Evolutionary conservation across 2,888 invertebrate genomes (phyloP).

Genomic region (Anoplius nigerrimus): DNA sequence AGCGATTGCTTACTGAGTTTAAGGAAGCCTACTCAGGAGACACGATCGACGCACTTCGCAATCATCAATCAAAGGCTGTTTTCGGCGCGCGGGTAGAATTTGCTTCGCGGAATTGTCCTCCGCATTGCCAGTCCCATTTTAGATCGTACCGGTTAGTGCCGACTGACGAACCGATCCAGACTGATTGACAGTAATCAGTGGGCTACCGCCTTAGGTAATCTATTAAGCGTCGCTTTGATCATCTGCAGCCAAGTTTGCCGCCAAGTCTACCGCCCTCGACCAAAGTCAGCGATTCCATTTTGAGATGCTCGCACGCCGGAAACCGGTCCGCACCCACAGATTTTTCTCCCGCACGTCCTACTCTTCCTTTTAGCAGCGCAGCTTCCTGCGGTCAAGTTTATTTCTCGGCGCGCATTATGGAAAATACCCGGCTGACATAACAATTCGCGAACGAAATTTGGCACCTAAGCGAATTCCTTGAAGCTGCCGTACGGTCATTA

Average conservation of each 20-base stretch:
- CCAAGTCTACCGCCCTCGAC: not conserved
- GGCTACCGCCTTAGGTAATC: slow-evolving; percentile 17
- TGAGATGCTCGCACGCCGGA: not conserved
- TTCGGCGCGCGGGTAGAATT: slow-evolving; percentile 25
- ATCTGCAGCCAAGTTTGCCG: not conserved
- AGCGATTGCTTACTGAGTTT: slow-evolving; percentile 17
- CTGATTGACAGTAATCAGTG: slow-evolving; percentile 27
- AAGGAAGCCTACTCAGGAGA: slow-evolving; percentile 27
- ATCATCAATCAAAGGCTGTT: slow-evolving; percentile 57
- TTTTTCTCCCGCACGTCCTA: not conserved
- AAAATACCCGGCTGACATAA: too few relatives aligned
- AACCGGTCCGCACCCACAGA: slow-evolving; percentile 7
- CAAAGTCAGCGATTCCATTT: too few relatives aligned
- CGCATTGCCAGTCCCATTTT: not conserved
- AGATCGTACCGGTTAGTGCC: not conserved
- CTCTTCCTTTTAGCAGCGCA: not conserved
- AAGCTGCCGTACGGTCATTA: too few relatives aligned
- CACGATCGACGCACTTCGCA: slow-evolving; percentile 55
- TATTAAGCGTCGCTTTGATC: slow-evolving; percentile 15
- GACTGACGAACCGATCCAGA: slow-evolving; percentile 6
- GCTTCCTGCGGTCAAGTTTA: too few relatives aligned
- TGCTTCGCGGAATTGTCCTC: not conserved
- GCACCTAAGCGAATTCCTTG: too few relatives aligned
- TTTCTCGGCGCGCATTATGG: too few relatives aligned
- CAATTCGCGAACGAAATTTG: too few relatives aligned